phyloP scores from a whole-genome alignment of 2,888 invertebrate species.

The Lacanobia wlatinum region DNA sequence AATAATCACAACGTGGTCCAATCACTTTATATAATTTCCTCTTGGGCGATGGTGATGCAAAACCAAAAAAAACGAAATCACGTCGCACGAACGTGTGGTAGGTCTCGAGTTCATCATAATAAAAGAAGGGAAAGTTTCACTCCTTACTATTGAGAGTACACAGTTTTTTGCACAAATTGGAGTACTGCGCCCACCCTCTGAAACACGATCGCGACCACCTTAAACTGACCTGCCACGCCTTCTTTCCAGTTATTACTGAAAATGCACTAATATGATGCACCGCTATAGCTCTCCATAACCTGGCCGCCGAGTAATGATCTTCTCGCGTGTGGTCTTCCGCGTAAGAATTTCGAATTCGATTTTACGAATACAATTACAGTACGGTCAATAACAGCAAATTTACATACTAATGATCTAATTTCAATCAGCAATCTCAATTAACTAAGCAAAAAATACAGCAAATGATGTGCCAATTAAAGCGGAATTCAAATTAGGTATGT shows the following conservation, averaged over 20 bases:
- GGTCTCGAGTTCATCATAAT: constrained; percentile 71
- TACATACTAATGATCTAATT: constrained; percentile 78
- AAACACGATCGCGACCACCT: constrained; percentile 73
- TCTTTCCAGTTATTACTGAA: constrained; percentile 66
- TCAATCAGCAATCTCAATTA: constrained; percentile 71
- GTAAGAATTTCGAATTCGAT: constrained; percentile 74
- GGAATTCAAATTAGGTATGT: constrained; percentile 76
- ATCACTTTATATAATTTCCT: constrained; percentile 57
- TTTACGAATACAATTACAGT: constrained; percentile 74
- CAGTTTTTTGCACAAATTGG: constrained; percentile 78
- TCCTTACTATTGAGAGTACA: constrained; percentile 73
- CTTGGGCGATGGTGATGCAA: constrained; percentile 41
- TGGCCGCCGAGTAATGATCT: constrained; percentile 77
- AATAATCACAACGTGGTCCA: constrained; percentile 50
- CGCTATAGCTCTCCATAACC: constrained; percentile 68
- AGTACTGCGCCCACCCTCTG: constrained; percentile 78
- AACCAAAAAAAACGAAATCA: constrained; percentile 55
- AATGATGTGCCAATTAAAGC: constrained; percentile 77
- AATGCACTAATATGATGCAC: constrained; percentile 68
- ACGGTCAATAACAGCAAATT: constrained; percentile 72
- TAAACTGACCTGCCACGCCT: constrained; percentile 68
- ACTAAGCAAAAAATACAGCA: constrained; percentile 72
- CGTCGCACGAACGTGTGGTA: constrained; percentile 65
- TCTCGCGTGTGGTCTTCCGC: constrained; percentile 83
- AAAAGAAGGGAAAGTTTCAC: constrained; percentile 76